Conservation (phyloP, 1,140 invertebrate genomes). For the Pseudomyrmex pallidus region DNA sequence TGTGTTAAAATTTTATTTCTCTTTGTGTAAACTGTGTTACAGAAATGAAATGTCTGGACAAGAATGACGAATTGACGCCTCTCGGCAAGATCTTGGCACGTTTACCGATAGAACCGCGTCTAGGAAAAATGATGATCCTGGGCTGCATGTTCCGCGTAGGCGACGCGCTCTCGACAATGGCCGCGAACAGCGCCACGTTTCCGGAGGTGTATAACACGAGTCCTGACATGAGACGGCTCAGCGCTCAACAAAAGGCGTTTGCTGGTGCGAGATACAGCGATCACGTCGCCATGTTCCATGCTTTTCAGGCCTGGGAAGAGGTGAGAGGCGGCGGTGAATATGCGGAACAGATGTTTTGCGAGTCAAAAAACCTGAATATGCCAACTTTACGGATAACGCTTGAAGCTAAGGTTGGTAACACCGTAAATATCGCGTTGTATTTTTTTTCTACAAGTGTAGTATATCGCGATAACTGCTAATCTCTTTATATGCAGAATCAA, state of each 20-base stretch:
- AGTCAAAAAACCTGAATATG: slow-evolving; percentile 94
- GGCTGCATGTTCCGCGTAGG: slow-evolving; percentile 94
- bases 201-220: slow-evolving; percentile 93
- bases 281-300: slow-evolving; percentile 97
- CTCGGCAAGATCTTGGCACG: slow-evolving; percentile 96
- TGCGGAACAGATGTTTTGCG: slow-evolving; percentile 94
- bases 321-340: slow-evolving; percentile 91
- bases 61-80: slow-evolving; percentile 93
- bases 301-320: slow-evolving; percentile 95
- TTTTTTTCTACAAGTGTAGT: neutral
- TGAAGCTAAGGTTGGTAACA: slow-evolving; percentile 91
- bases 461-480: slow-evolving; percentile 4
- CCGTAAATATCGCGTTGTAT: neutral
- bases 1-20: neutral
- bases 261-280: slow-evolving; percentile 95
- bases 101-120: slow-evolving; percentile 95
- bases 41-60: slow-evolving; percentile 95
- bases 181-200: slow-evolving; percentile 96
- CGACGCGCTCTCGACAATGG: slow-evolving; percentile 96
- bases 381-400: slow-evolving; percentile 95
- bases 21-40: slow-evolving; percentile 74
- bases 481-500: slow-evolving; percentile 88
- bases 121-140: slow-evolving; percentile 98
- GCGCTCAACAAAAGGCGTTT: slow-evolving; percentile 92
- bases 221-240: slow-evolving; percentile 88